Conservation (phyloP, 1,140 invertebrate species). For the Heliconius himera region DNA sequence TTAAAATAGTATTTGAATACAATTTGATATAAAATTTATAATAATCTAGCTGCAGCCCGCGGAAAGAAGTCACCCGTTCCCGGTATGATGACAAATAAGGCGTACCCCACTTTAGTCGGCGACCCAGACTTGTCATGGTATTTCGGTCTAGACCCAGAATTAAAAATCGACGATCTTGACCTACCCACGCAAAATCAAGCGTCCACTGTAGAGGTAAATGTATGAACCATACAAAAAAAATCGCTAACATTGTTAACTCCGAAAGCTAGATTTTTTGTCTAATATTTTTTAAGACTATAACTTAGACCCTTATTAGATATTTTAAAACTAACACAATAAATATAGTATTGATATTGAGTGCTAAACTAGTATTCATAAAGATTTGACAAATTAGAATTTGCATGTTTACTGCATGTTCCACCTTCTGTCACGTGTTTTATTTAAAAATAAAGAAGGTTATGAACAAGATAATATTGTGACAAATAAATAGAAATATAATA, state of each 20-base stretch:
- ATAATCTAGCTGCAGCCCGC: slow-evolving; percentile 40
- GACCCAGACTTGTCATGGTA: slow-evolving; percentile 69
- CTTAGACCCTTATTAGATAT: not conserved
- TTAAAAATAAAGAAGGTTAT: not conserved
- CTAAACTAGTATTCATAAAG: no score
- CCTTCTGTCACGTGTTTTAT: not conserved
- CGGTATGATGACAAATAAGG: slow-evolving; percentile 46
- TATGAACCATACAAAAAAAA: slow-evolving; percentile 1
- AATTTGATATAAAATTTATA: not conserved
- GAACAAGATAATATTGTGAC: no score
- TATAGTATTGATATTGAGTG: no score
- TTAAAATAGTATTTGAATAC: no score
- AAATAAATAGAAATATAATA: no score
- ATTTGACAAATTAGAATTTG: not conserved
- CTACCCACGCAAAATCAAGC: slow-evolving; percentile 43
- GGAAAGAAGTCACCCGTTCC: slow-evolving; percentile 63
- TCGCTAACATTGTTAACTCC: not conserved
- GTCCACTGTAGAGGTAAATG: slow-evolving; percentile 52
- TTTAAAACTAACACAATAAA: no score
- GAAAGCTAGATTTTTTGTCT: not conserved
- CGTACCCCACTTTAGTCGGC: slow-evolving; percentile 63
- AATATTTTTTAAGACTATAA: not conserved
- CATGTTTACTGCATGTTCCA: not conserved
- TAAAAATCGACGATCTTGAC: slow-evolving; percentile 63
- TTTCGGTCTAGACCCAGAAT: slow-evolving; percentile 58